Percentiles rank a stretch among this genome's conserved stretches.
These are phyloP conservation scores for Colletes latitarsis DNA, from an alignment of 1,140 invertebrate genomes.

Conservation along the genomic window DNA sequence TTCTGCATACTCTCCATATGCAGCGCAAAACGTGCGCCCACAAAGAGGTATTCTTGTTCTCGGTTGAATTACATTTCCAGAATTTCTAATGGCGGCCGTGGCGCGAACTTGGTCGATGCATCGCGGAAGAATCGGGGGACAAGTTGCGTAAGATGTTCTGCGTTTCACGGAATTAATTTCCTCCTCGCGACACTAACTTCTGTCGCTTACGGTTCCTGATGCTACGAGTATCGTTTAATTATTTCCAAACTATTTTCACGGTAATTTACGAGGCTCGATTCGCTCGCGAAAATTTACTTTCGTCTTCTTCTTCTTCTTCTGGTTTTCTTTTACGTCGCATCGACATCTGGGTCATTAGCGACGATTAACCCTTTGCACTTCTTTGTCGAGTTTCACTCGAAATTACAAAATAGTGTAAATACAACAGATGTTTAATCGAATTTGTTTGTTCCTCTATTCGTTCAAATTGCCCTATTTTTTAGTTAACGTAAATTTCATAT, in stretches of 20 bases:
- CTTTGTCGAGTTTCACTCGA: too few species aligned
- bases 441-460: too few species aligned
- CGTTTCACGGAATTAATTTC: constrained; percentile 1
- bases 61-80: constrained; percentile 47
- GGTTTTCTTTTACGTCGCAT: too few species aligned
- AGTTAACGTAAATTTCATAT: too few species aligned
- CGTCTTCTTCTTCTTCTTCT: too few species aligned
- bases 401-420: too few species aligned
- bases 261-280: too few species aligned
- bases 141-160: neutral
- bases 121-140: constrained; percentile 21
- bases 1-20: constrained; percentile 57
- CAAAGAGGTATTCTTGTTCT: constrained; percentile 53
- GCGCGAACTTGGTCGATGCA: neutral
- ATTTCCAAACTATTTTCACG: neutral
- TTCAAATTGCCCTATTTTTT: too few species aligned
- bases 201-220: neutral
- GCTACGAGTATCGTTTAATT: neutral
- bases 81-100: constrained; percentile 29
- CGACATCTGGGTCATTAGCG: too few species aligned
- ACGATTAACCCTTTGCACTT: too few species aligned
- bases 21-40: constrained; percentile 31
- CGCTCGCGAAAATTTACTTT: too few species aligned
- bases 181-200: neutral
- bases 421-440: too few species aligned